Percentiles rank a stretch among this genome's conserved stretches.
Evolutionary conservation across 2,113 vertebrate genomes (phyloP).

Genomic region (Tautogolabrus adspersus): DNA sequence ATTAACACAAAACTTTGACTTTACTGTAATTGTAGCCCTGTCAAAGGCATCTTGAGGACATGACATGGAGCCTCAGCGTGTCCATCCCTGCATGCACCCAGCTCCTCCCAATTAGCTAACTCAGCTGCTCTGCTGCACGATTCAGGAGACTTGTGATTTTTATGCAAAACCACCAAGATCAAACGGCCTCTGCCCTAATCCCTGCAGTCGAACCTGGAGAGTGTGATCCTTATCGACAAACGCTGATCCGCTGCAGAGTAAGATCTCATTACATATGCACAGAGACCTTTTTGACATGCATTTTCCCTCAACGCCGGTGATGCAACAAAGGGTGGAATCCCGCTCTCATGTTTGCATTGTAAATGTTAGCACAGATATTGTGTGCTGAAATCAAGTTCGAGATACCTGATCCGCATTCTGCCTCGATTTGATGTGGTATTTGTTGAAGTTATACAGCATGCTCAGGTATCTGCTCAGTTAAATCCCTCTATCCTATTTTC

Average conservation of each 20-base stretch:
- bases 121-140: constrained; percentile 67
- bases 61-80: constrained; percentile 20
- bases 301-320: constrained; percentile 46
- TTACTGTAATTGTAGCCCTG: constrained; percentile 53
- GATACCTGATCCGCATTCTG: constrained; percentile 41
- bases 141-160: constrained; percentile 68
- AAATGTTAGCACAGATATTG: constrained; percentile 54
- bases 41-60: constrained; percentile 75
- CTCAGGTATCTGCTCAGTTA: constrained; percentile 32
- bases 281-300: constrained; percentile 67
- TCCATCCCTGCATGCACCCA: constrained; percentile 40
- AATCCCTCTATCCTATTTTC: constrained; percentile 54
- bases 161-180: constrained; percentile 74
- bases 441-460: constrained; percentile 26
- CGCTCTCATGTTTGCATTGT: constrained; percentile 44
- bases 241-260: constrained; percentile 46
- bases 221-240: constrained; percentile 81
- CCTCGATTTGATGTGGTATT: constrained; percentile 42
- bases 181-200: constrained; percentile 77
- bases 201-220: constrained; percentile 71
- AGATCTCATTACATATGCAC: constrained; percentile 74
- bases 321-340: constrained; percentile 63
- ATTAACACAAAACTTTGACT: constrained; percentile 58
- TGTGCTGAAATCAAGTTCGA: constrained; percentile 18
- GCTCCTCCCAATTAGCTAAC: constrained; percentile 69